Percentiles rank a stretch among this genome's conserved stretches.
phyloP scores from a whole-genome alignment of 2,113 vertebrate species.

The Spizaetus ornatus region DNA sequence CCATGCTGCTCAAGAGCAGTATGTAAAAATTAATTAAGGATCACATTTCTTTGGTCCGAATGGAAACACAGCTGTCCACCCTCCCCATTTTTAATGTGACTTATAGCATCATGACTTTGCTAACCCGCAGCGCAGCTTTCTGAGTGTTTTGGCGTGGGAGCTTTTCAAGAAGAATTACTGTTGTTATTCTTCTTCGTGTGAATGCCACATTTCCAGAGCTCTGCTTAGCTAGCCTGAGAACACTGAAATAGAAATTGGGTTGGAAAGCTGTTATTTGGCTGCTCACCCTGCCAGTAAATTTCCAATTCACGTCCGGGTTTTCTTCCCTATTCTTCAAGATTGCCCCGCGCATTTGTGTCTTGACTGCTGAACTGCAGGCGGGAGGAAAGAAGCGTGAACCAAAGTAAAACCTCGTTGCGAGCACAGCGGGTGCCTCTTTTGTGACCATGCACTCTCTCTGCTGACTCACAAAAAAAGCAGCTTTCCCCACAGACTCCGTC shows the following conservation, averaged over 20 bases:
- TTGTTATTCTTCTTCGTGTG: background rate
- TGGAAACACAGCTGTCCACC: background rate
- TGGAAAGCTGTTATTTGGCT: background rate
- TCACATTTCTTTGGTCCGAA: background rate
- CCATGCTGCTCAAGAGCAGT: background rate
- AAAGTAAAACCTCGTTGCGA: background rate
- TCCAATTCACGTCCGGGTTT: background rate
- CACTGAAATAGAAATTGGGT: background rate
- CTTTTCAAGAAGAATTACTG: background rate
- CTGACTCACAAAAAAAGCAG: background rate
- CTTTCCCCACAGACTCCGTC: background rate
- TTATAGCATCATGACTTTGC: background rate
- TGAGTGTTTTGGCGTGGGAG: background rate
- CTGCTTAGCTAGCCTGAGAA: background rate
- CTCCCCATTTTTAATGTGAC: background rate
- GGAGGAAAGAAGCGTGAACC: background rate
- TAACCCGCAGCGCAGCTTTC: background rate
- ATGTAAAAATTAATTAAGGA: background rate
- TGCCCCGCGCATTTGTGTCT: fast-evolving
- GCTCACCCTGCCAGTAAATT: background rate
- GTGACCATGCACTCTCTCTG: background rate
- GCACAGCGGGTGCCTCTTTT: fast-evolving
- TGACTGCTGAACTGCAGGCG: background rate
- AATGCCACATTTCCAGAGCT: background rate
- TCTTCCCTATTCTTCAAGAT: background rate